Evolutionary conservation across 2,797 vertebrate species (phyloP).

Genomic region (Sciurus carolinensis): DNA sequence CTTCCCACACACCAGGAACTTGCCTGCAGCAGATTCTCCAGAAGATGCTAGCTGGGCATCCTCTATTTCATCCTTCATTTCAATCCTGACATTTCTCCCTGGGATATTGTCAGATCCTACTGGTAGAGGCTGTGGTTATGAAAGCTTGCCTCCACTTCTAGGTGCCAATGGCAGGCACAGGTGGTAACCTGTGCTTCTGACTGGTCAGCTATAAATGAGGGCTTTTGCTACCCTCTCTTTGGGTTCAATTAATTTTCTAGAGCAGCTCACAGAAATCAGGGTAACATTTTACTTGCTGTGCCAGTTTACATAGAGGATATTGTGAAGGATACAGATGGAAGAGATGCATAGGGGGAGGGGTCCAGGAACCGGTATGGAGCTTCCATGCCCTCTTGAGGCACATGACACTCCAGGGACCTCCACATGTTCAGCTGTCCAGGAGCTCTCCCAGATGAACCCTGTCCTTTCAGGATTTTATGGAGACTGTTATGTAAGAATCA

Average conservation of each 20-base stretch:
- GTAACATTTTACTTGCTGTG: background rate
- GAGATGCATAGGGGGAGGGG: background rate
- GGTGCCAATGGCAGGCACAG: background rate
- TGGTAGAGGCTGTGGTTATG: background rate
- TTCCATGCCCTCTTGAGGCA: too few relatives aligned
- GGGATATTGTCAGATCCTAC: background rate
- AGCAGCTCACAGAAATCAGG: too few relatives aligned
- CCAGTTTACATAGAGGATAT: background rate
- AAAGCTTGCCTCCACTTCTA: background rate
- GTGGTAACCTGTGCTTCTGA: background rate
- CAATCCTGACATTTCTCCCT: background rate
- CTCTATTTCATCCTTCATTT: background rate
- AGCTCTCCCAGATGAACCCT: background rate
- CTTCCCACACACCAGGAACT: background rate
- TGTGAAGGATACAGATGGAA: background rate
- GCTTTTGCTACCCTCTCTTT: background rate
- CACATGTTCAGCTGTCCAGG: background rate
- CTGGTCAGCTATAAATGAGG: background rate
- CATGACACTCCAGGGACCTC: background rate
- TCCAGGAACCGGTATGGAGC: too few relatives aligned
- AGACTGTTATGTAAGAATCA: background rate
- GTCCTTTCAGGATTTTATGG: background rate
- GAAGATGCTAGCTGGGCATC: background rate
- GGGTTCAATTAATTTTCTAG: background rate
- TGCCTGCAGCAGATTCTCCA: background rate